Evolutionary conservation across 1,140 invertebrate species (phyloP).

Genomic region (Drosophila biarmipes): DNA sequence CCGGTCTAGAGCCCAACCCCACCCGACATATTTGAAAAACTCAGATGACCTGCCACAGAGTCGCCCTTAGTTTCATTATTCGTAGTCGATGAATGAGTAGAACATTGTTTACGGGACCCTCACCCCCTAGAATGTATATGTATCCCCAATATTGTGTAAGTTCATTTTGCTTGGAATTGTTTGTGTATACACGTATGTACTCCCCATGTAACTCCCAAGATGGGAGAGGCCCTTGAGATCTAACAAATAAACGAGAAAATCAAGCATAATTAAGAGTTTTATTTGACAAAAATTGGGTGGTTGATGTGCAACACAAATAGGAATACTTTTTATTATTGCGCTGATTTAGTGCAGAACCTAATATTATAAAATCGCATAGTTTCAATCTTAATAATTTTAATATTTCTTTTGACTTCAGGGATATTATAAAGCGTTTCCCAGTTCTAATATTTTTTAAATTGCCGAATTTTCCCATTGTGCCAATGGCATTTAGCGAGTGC

Average conservation of each 20-base stretch:
- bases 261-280: neutral
- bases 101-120: conserved; percentile 44
- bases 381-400: too few relatives aligned
- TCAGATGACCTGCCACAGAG: conserved; percentile 5
- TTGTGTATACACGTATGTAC: conserved; percentile 34
- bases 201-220: conserved; percentile 5
- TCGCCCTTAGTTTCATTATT: conserved; percentile 39
- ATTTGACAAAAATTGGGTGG: too few relatives aligned
- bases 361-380: too few relatives aligned
- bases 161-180: conserved; percentile 43
- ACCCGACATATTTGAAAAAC: conserved; percentile 17
- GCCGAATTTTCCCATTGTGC: too few relatives aligned
- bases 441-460: too few relatives aligned
- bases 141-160: conserved; percentile 7
- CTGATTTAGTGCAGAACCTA: too few relatives aligned
- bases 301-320: too few relatives aligned
- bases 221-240: conserved; percentile 15
- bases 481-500: too few relatives aligned
- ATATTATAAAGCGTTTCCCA: too few relatives aligned
- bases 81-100: conserved; percentile 29
- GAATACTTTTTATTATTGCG: too few relatives aligned
- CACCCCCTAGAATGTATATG: conserved; percentile 28
- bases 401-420: neutral
- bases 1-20: conserved; percentile 24
- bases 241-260: conserved; percentile 39